Evolutionary conservation across 2,113 vertebrate genomes (phyloP).

Genomic region (Anguilla japonica): DNA sequence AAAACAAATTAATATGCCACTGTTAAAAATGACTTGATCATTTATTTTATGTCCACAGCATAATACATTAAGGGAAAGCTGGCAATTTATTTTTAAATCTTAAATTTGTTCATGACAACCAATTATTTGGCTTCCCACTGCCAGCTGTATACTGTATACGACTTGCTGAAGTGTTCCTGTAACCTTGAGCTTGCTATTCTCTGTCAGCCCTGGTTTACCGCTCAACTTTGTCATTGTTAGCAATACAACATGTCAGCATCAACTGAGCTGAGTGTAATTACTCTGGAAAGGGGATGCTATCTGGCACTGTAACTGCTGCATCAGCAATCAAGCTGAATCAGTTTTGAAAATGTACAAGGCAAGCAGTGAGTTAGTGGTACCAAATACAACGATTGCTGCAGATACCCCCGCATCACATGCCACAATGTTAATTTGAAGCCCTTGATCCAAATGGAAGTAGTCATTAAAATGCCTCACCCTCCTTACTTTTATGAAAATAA

Average conservation of each 20-base stretch:
- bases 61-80: too few species aligned
- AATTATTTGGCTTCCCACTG: too few species aligned
- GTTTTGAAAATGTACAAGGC: background rate
- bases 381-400: background rate
- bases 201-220: background rate
- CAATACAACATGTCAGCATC: constrained; percentile 29
- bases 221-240: constrained; percentile 18
- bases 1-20: too few species aligned
- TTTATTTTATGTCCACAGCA: too few species aligned
- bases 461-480: constrained; percentile 6
- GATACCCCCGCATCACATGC: background rate
- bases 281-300: constrained; percentile 38
- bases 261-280: constrained; percentile 27
- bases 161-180: background rate
- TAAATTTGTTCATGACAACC: too few species aligned
- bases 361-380: background rate
- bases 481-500: too few species aligned
- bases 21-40: too few species aligned
- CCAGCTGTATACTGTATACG: background rate
- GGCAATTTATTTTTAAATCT: too few species aligned
- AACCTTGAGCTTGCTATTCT: constrained; percentile 23
- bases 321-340: constrained; percentile 23
- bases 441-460: background rate
- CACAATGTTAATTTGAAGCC: background rate
- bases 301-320: constrained; percentile 27